These are phyloP conservation scores for Coptodon rendalli DNA, from an alignment of 2,113 vertebrate genomes.

Conservation along the genomic window DNA sequence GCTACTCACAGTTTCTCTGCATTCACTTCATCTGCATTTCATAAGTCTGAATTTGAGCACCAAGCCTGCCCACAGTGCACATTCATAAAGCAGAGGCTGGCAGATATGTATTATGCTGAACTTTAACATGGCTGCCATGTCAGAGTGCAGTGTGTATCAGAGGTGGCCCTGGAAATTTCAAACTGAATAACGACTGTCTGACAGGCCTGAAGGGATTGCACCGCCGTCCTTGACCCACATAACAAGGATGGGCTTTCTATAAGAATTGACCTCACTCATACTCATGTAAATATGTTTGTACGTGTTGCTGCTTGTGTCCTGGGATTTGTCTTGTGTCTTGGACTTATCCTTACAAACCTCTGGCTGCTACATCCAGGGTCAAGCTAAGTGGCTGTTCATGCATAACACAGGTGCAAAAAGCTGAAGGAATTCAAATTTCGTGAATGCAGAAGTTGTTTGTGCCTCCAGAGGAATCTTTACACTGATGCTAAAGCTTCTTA, in stretches of 20 bases:
- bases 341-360: background rate
- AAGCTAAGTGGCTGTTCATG: background rate
- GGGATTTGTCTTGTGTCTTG: background rate
- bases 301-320: background rate
- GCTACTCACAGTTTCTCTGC: background rate
- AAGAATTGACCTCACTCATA: slow-evolving; percentile 21
- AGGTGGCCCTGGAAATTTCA: slow-evolving; percentile 57
- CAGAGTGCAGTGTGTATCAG: slow-evolving; percentile 29
- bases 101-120: slow-evolving; percentile 67
- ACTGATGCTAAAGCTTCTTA: slow-evolving; percentile 44
- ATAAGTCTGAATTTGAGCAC: slow-evolving; percentile 4
- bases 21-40: slow-evolving; percentile 24
- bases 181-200: slow-evolving; percentile 63
- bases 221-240: slow-evolving; percentile 64
- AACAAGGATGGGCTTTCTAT: slow-evolving; percentile 10
- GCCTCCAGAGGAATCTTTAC: slow-evolving; percentile 39
- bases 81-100: slow-evolving; percentile 33
- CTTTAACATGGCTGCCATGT: slow-evolving; percentile 59
- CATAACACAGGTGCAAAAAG: slow-evolving; percentile 3
- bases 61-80: background rate
- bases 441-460: slow-evolving; percentile 8
- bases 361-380: background rate
- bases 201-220: slow-evolving; percentile 44
- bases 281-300: slow-evolving; percentile 2
- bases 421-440: slow-evolving; percentile 5